These are phyloP conservation scores for Eleutherodactylus coqui DNA, from an alignment of 2,797 vertebrate species.

Conservation along the genomic window DNA sequence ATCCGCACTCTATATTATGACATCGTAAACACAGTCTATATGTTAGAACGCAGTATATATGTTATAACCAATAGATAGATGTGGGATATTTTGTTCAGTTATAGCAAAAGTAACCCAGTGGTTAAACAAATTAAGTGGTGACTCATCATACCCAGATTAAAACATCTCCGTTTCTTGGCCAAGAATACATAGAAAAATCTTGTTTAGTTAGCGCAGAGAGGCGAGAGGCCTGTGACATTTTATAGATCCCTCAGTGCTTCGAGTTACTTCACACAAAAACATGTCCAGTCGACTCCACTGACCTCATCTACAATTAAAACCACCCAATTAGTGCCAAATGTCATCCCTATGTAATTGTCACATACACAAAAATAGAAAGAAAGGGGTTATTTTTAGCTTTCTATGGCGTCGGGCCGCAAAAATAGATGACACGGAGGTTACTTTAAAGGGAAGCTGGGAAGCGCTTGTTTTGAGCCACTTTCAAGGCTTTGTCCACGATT, in stretches of 20 bases:
- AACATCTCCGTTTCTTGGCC: constrained; percentile 12
- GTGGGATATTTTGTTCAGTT: neutral
- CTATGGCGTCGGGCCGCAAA: neutral
- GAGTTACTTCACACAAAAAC: neutral
- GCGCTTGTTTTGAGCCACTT: neutral
- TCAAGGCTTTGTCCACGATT: neutral
- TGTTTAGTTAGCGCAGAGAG: constrained; percentile 15
- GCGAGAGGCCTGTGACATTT: constrained; percentile 11
- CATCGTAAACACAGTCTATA: neutral
- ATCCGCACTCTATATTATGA: neutral
- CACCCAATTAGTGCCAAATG: neutral
- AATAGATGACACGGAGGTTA: neutral
- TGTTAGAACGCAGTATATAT: neutral
- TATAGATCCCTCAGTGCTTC: constrained; percentile 13
- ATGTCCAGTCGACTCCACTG: constrained; percentile 17
- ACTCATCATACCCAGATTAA: constrained; percentile 32
- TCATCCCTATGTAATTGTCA: constrained; percentile 1
- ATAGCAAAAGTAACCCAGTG: neutral
- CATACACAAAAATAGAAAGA: constrained; percentile 23
- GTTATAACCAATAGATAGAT: neutral
- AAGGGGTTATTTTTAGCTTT: neutral
- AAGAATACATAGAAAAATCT: constrained; percentile 14
- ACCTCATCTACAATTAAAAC: constrained; percentile 30
- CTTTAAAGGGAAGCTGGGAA: neutral
- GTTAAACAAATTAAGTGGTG: neutral